Conservation (phyloP, 2,113 vertebrate species). For the Albula goreensis region DNA sequence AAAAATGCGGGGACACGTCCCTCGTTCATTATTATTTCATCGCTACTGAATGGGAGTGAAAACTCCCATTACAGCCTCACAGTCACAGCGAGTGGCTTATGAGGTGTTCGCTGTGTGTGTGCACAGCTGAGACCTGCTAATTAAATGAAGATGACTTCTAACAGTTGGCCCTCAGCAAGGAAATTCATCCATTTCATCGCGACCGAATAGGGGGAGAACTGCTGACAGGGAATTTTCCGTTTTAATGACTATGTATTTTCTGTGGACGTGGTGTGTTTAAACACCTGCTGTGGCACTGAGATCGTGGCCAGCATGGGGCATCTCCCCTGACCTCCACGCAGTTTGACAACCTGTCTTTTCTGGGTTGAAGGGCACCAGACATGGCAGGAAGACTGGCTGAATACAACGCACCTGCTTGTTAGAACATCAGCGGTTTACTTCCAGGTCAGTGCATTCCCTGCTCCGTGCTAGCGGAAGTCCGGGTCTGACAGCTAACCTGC, state of each 20-base stretch:
- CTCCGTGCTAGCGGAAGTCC: not conserved
- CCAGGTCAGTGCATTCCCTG: not conserved
- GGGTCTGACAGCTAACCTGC: not conserved
- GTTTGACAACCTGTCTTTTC: not conserved
- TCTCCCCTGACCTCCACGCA: not conserved
- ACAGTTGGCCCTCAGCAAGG: slow-evolving; percentile 42
- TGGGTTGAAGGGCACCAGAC: not conserved
- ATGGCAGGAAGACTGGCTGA: not conserved
- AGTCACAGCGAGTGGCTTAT: slow-evolving; percentile 45
- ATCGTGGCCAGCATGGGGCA: not conserved
- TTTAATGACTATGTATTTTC: slow-evolving; percentile 33
- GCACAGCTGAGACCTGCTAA: slow-evolving; percentile 64
- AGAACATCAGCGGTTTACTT: not conserved
- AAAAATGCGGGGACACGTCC: slow-evolving; percentile 44
- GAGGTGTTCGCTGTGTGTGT: slow-evolving; percentile 49
- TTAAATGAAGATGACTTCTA: slow-evolving; percentile 63
- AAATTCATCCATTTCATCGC: slow-evolving; percentile 46
- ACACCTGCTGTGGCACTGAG: not conserved
- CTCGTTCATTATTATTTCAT: slow-evolving; percentile 61
- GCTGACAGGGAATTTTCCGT: slow-evolving; percentile 36
- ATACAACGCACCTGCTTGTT: not conserved
- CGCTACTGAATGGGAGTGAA: slow-evolving; percentile 49
- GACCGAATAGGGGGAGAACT: slow-evolving; percentile 32
- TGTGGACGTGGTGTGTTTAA: not conserved
- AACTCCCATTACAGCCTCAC: slow-evolving; percentile 47